These are phyloP conservation scores for Napeogenes sylphis DNA, from an alignment of 2,888 invertebrate genomes.

Conservation along the genomic window DNA sequence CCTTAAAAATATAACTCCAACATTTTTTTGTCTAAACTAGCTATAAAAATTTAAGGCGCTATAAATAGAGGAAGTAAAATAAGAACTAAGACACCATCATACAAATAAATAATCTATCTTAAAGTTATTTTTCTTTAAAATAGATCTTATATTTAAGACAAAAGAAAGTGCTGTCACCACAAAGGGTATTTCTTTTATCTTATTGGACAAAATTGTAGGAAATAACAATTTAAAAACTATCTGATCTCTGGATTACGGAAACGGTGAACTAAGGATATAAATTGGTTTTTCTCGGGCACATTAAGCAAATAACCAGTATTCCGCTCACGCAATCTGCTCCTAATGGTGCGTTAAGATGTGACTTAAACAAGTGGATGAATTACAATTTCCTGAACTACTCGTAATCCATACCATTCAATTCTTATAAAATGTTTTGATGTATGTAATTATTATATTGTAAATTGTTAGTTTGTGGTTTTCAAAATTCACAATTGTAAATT, in stretches of 20 bases:
- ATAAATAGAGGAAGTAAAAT: no score
- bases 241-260: constrained; percentile 30
- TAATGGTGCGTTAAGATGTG: constrained; percentile 70
- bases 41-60: no score
- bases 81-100: background rate
- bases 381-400: constrained; percentile 50
- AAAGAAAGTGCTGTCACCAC: no score
- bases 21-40: no score
- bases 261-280: constrained; percentile 46
- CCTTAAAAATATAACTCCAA: no score
- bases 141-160: background rate
- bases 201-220: background rate
- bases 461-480: no score
- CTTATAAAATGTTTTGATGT: no score
- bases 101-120: background rate
- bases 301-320: constrained; percentile 67
- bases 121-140: background rate
- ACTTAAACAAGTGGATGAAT: constrained; percentile 64
- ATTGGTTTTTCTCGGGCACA: constrained; percentile 67
- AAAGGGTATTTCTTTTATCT: background rate
- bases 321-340: constrained; percentile 65
- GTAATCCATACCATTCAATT: constrained; percentile 15
- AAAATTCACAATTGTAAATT: no score
- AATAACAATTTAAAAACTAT: constrained; percentile 36
- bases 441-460: no score